Percentiles rank a stretch among this genome's conserved stretches.
Conservation (phyloP, 2,888 invertebrate species). For the Acheta domesticus region DNA sequence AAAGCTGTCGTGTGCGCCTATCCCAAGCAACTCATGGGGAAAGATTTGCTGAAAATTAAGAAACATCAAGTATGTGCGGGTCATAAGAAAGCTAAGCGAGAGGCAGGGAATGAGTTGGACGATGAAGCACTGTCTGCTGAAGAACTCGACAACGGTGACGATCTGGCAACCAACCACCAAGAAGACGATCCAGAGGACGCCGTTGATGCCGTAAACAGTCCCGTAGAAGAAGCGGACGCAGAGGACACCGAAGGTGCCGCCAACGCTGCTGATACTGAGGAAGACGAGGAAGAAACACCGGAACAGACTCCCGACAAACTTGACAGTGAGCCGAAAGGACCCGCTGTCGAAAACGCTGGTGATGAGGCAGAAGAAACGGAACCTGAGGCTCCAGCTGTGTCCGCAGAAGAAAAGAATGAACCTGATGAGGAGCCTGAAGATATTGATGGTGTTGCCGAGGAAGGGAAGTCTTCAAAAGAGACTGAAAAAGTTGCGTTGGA, state of each 20-base stretch:
- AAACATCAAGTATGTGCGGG: not conserved
- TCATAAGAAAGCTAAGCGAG: slow-evolving; percentile 1
- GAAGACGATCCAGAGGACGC: not conserved
- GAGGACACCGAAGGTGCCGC: not conserved
- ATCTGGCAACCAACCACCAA: not conserved
- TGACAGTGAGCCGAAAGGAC: too few species aligned
- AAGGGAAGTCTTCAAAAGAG: not conserved
- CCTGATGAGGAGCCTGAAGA: not conserved
- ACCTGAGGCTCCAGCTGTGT: too few species aligned
- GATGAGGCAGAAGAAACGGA: too few species aligned
- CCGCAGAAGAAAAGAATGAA: not conserved
- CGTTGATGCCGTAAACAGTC: not conserved
- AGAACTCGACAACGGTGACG: not conserved
- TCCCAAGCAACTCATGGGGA: not conserved
- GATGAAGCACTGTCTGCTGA: not conserved
- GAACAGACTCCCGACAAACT: too few species aligned
- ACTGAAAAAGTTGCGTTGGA: too few species aligned
- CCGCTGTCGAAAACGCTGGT: too few species aligned
- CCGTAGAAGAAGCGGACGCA: not conserved
- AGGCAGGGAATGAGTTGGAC: not conserved
- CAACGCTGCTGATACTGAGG: too few species aligned
- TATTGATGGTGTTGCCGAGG: not conserved
- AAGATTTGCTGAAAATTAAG: not conserved
- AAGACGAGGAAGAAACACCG: too few species aligned
- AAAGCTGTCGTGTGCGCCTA: not conserved